Percentiles rank a stretch among this genome's conserved stretches.
Conservation (phyloP, 2,797 vertebrate genomes). For the Peromyscus attwateri region DNA sequence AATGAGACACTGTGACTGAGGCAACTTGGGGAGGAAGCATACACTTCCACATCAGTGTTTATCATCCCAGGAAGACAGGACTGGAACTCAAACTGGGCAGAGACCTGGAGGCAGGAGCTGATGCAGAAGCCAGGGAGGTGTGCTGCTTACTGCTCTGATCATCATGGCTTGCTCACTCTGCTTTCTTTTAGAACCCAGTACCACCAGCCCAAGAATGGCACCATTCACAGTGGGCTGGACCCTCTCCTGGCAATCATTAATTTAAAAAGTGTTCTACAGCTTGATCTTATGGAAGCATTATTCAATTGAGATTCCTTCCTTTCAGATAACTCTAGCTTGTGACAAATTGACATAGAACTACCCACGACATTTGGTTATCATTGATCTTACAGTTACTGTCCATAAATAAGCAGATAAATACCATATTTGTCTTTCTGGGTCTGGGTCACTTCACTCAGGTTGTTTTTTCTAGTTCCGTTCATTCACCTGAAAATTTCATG, state of each 20-base stretch:
- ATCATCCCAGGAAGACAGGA: not conserved
- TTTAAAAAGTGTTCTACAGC: not conserved
- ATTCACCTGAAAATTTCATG: not conserved
- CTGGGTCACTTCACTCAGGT: too few species aligned
- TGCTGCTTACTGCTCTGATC: not conserved
- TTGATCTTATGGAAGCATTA: not conserved
- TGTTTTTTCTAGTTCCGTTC: not conserved
- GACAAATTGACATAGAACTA: not conserved
- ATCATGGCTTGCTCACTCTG: not conserved
- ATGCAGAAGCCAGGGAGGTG: not conserved
- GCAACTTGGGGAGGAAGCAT: not conserved
- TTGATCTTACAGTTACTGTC: not conserved
- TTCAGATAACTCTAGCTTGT: not conserved
- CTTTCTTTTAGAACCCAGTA: too few species aligned
- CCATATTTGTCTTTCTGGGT: not conserved
- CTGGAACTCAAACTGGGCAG: not conserved
- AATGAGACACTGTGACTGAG: not conserved
- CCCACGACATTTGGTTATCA: not conserved
- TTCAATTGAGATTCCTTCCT: not conserved
- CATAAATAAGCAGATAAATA: not conserved
- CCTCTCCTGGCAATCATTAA: not conserved
- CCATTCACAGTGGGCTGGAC: not conserved
- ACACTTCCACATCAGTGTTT: not conserved
- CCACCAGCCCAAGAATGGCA: not conserved
- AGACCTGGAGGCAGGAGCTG: not conserved